A percentile compares a stretch with the other conserved stretches of the same genome.
Evolutionary conservation across 2,888 invertebrate species (phyloP).

Genomic region (Dysmachus trigonus): DNA sequence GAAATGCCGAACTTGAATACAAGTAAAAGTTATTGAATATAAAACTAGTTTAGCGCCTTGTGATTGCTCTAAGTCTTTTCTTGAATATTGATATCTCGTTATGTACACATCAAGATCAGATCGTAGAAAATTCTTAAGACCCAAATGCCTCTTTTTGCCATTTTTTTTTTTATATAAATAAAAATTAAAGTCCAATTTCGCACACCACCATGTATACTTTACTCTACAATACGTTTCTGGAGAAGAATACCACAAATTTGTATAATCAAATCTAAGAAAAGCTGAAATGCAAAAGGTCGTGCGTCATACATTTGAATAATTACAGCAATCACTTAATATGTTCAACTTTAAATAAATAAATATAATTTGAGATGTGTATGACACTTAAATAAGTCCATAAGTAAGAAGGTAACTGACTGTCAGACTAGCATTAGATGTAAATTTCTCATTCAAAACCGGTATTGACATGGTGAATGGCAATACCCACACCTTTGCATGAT

Average conservation of each 20-base stretch:
- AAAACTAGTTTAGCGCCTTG: not conserved
- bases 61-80: not conserved
- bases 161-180: not conserved
- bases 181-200: not conserved
- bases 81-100: not conserved
- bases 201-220: not conserved
- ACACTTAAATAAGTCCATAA: not conserved
- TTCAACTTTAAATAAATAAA: not conserved
- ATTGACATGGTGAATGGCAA: not conserved
- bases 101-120: not conserved
- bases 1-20: constrained; percentile 10
- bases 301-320: not conserved
- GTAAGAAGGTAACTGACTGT: not conserved
- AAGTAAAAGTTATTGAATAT: not conserved
- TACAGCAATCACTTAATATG: not conserved
- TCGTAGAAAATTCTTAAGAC: not conserved
- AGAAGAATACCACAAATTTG: not conserved
- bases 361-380: not conserved
- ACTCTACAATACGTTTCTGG: not conserved
- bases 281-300: not conserved
- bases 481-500: not conserved
- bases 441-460: not conserved
- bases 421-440: not conserved
- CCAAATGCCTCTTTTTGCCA: not conserved
- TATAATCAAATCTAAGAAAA: not conserved